These are phyloP conservation scores for Etheostoma spectabile DNA, from an alignment of 2,113 vertebrate genomes.

Conservation along the genomic window DNA sequence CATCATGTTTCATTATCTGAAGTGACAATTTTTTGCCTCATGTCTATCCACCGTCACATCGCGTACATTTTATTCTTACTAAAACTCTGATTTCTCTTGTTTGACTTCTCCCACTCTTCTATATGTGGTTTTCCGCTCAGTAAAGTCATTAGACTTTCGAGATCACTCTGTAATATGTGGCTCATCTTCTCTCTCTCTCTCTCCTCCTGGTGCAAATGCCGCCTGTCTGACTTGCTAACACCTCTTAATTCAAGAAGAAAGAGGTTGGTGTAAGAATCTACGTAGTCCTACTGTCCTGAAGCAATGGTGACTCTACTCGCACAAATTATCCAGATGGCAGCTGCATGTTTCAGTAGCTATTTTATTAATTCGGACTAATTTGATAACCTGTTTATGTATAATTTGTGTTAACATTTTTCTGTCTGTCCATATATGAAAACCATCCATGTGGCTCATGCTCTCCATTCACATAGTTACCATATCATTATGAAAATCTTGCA, in stretches of 20 bases:
- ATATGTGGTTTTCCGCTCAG: slow-evolving; percentile 3
- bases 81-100: slow-evolving; percentile 71
- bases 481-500: not conserved
- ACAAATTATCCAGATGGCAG: not conserved
- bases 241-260: slow-evolving; percentile 92
- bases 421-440: slow-evolving; percentile 7
- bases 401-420: slow-evolving; percentile 1
- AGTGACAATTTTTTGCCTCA: not conserved
- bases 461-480: slow-evolving; percentile 23
- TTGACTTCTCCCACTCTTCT: slow-evolving; percentile 68
- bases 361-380: slow-evolving; percentile 27
- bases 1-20: slow-evolving; percentile 35
- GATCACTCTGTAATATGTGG: slow-evolving; percentile 77
- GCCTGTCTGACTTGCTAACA: slow-evolving; percentile 88
- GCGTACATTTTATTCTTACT: not conserved
- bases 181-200: slow-evolving; percentile 56
- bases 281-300: slow-evolving; percentile 34
- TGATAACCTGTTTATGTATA: not conserved
- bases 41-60: slow-evolving; percentile 12
- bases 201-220: slow-evolving; percentile 80
- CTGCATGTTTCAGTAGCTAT: slow-evolving; percentile 4
- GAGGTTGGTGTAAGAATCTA: slow-evolving; percentile 89
- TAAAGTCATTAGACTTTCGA: slow-evolving; percentile 43
- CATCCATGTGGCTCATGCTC: slow-evolving; percentile 17
- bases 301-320: slow-evolving; percentile 13